A percentile compares a stretch with the other conserved stretches of the same genome.
These are phyloP conservation scores for Drosophila peninsularis DNA, from an alignment of 2,888 invertebrate species.

Conservation along the genomic window DNA sequence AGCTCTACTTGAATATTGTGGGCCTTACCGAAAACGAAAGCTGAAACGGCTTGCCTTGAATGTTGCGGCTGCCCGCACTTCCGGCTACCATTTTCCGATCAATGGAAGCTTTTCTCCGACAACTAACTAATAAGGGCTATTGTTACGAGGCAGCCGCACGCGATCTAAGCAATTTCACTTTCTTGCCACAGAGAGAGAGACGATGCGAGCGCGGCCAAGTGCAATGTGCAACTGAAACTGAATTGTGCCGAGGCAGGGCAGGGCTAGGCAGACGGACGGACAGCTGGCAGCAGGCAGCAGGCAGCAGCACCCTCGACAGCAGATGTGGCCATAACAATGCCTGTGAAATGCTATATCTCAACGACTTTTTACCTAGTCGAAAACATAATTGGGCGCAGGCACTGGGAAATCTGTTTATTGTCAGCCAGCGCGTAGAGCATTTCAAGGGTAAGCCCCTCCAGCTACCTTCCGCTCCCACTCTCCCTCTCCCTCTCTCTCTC, in stretches of 20 bases:
- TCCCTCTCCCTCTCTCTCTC: background rate
- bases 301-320: constrained; percentile 36
- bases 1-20: constrained; percentile 17
- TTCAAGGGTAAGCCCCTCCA: constrained; percentile 78
- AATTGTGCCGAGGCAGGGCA: constrained; percentile 34
- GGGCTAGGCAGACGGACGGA: constrained; percentile 3
- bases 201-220: constrained; percentile 65
- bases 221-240: constrained; percentile 71
- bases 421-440: constrained; percentile 37
- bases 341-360: constrained; percentile 41
- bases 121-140: constrained; percentile 61
- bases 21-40: constrained; percentile 79
- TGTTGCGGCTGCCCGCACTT: constrained; percentile 55
- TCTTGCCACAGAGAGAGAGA: constrained; percentile 29
- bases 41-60: constrained; percentile 67
- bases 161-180: constrained; percentile 71
- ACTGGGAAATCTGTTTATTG: constrained; percentile 69
- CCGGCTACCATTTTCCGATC: constrained; percentile 71
- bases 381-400: constrained; percentile 60
- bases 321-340: constrained; percentile 45
- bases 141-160: constrained; percentile 57
- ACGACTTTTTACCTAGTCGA: constrained; percentile 62
- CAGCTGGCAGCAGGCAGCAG: constrained; percentile 14
- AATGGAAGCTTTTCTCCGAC: constrained; percentile 11
- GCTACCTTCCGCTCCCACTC: background rate